Evolutionary conservation across 2,888 invertebrate genomes (phyloP).

Genomic region (Acrobasis suavella): DNA sequence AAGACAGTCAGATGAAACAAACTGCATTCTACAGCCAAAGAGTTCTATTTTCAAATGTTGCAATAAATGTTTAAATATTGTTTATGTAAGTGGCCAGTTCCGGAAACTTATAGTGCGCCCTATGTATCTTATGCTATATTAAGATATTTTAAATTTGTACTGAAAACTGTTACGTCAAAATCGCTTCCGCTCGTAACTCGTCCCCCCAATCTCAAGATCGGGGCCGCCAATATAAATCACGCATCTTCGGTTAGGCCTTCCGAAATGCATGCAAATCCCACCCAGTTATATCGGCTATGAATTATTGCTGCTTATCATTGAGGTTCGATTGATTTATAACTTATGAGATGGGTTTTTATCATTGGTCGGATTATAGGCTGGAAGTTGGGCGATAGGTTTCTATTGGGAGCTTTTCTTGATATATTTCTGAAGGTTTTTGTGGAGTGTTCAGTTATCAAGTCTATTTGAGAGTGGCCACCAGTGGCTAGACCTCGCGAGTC

Average conservation of each 20-base stretch:
- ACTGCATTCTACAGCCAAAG: too few relatives aligned
- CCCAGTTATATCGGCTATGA: slow-evolving; percentile 54
- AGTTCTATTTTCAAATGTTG: too few relatives aligned
- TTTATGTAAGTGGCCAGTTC: too few relatives aligned
- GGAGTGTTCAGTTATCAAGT: too few relatives aligned
- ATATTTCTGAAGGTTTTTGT: too few relatives aligned
- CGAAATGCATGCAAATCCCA: slow-evolving; percentile 61
- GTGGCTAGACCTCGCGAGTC: too few relatives aligned
- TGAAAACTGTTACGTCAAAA: background rate
- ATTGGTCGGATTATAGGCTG: slow-evolving; percentile 15
- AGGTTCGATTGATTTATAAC: slow-evolving; percentile 33
- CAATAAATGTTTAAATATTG: too few relatives aligned
- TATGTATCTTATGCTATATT: too few relatives aligned
- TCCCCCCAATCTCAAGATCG: slow-evolving; percentile 39
- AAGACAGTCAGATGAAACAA: too few relatives aligned
- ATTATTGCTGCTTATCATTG: slow-evolving; percentile 55
- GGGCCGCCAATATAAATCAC: slow-evolving; percentile 59
- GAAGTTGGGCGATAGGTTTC: background rate
- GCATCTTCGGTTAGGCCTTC: slow-evolving; percentile 49
- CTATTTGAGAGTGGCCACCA: too few relatives aligned
- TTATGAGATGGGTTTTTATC: slow-evolving; percentile 17
- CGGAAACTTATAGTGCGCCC: too few relatives aligned
- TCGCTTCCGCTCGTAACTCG: slow-evolving; percentile 33
- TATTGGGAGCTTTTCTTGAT: background rate
- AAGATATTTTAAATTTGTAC: background rate